A percentile compares a stretch with the other conserved stretches of the same genome.
Conservation (phyloP, 2,888 invertebrate genomes). For the Camptogramma bilineatum region DNA sequence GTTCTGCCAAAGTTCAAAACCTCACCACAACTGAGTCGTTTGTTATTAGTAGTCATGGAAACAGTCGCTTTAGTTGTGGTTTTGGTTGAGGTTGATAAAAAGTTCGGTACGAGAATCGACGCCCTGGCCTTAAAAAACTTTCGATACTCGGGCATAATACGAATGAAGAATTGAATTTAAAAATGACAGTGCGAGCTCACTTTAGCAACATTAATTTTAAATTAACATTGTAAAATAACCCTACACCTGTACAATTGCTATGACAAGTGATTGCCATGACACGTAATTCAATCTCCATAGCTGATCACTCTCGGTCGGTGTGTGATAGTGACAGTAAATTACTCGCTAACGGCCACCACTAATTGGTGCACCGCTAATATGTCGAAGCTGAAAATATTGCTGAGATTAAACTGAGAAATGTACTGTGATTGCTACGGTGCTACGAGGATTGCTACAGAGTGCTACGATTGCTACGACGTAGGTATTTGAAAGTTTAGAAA, state of each 20-base stretch:
- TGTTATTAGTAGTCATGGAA: too few relatives aligned
- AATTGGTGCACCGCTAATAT: conserved; percentile 73
- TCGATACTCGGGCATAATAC: too few relatives aligned
- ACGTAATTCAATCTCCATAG: conserved; percentile 48
- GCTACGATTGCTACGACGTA: conserved; percentile 15
- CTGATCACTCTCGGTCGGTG: conserved; percentile 44
- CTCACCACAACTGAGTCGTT: too few relatives aligned
- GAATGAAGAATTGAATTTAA: too few relatives aligned
- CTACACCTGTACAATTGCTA: background rate
- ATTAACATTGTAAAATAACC: too few relatives aligned
- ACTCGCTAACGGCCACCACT: conserved; percentile 74
- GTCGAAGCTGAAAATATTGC: conserved; percentile 66
- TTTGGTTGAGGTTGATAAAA: too few relatives aligned
- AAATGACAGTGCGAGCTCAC: too few relatives aligned
- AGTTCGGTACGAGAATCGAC: too few relatives aligned
- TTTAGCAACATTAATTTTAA: too few relatives aligned
- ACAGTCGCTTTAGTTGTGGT: too few relatives aligned
- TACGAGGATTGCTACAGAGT: conserved; percentile 18
- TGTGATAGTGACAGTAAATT: conserved; percentile 77
- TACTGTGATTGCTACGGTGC: conserved; percentile 36
- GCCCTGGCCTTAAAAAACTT: too few relatives aligned
- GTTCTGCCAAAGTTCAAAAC: too few relatives aligned
- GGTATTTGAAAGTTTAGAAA: background rate
- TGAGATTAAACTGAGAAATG: conserved; percentile 50
- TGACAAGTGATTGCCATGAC: conserved; percentile 23